Percentiles rank a stretch among this genome's conserved stretches.
phyloP scores from a whole-genome alignment of 2,888 invertebrate genomes.

The Loripinus fragilis region DNA sequence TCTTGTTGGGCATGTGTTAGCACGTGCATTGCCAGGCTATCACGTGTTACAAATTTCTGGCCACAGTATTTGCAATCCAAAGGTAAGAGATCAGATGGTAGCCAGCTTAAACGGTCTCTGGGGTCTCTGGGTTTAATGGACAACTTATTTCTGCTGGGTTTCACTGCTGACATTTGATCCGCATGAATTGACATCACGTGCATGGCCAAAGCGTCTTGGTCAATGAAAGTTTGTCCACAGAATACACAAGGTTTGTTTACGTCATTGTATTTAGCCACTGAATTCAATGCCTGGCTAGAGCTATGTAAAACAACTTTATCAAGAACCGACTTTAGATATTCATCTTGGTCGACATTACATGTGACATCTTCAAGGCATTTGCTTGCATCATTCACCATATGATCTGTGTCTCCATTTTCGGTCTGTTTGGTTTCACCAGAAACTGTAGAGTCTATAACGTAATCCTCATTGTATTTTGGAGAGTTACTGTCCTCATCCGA shows the following conservation, averaged over 20 bases:
- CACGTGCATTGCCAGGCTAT: slow-evolving; percentile 81
- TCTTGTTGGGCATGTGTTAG: slow-evolving; percentile 71
- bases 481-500: neutral
- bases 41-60: slow-evolving; percentile 71
- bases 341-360: slow-evolving; percentile 61
- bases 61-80: slow-evolving; percentile 75
- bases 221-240: slow-evolving; percentile 74
- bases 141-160: slow-evolving; percentile 13
- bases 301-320: slow-evolving; percentile 45
- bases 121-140: neutral
- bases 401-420: neutral
- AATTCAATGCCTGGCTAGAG: neutral
- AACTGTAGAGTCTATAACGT: too few species aligned
- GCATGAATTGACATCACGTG: slow-evolving; percentile 78
- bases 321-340: slow-evolving; percentile 62
- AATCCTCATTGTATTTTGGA: neutral
- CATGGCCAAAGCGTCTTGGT: slow-evolving; percentile 80
- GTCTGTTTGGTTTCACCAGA: neutral
- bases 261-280: slow-evolving; percentile 10
- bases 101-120: neutral
- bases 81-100: neutral
- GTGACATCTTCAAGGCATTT: slow-evolving; percentile 62
- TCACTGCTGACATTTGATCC: slow-evolving; percentile 38
- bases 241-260: slow-evolving; percentile 62
- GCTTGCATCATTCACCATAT: neutral